A percentile compares a stretch with the other conserved stretches of the same genome.
Conservation (phyloP, 2,888 invertebrate genomes). For the Toxonevra muliebris region DNA sequence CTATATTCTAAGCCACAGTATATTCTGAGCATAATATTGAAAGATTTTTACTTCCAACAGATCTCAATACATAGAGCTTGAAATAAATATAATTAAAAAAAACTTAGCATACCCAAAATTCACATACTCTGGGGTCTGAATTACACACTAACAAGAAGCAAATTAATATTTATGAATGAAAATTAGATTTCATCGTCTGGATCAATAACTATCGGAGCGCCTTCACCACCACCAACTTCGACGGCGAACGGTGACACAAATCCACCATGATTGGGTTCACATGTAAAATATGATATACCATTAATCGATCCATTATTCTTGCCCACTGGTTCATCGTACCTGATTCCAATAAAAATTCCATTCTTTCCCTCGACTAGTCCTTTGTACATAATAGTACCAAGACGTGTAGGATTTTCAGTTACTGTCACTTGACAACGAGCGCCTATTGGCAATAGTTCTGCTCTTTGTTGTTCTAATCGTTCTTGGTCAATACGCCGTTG, state of each 20-base stretch:
- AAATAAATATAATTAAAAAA: too few relatives aligned
- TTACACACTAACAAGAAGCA: too few relatives aligned
- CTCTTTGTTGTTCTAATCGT: slow-evolving; percentile 66
- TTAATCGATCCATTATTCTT: slow-evolving; percentile 95
- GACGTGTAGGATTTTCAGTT: slow-evolving; percentile 75
- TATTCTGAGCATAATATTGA: too few relatives aligned
- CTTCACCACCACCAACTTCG: slow-evolving; percentile 79
- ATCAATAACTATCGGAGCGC: slow-evolving; percentile 84
- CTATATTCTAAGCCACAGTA: too few relatives aligned
- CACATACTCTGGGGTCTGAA: too few relatives aligned
- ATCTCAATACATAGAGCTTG: too few relatives aligned
- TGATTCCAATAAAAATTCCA: slow-evolving; percentile 90
- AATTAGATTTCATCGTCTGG: slow-evolving; percentile 64
- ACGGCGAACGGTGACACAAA: slow-evolving; percentile 88
- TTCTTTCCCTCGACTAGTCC: slow-evolving; percentile 73
- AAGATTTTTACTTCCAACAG: too few relatives aligned
- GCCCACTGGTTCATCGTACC: slow-evolving; percentile 96
- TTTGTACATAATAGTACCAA: slow-evolving; percentile 87
- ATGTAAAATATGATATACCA: slow-evolving; percentile 89
- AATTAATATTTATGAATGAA: too few relatives aligned
- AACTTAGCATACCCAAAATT: too few relatives aligned
- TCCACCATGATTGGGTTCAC: slow-evolving; percentile 90
- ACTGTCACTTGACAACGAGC: slow-evolving; percentile 77
- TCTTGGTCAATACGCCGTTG: slow-evolving; percentile 71
- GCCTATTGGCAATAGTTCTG: slow-evolving; percentile 74